Evolutionary conservation across 2,113 vertebrate genomes (phyloP), one percentile per base, ranked within the genome.

Genomic region (Cyprinodon tularosa): DNA sequence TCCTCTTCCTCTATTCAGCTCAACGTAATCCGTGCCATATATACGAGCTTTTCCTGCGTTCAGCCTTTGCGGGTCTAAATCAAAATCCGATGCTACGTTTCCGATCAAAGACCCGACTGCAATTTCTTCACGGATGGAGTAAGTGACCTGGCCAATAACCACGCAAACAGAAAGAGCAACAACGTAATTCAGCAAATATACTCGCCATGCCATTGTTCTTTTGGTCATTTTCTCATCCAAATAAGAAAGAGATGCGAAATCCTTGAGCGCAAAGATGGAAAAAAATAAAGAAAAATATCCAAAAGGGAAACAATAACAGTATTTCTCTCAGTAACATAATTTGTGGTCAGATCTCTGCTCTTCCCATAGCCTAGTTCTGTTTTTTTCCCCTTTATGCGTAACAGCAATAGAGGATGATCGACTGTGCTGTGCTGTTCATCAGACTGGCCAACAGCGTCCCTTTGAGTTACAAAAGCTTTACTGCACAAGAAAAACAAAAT

Each of bases 51-150:
- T 80, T 0, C 87, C 92, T 6, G 83, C 77, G 29, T 72, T 84
- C n/a, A 95, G 61, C 20, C 93, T 80, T 65, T 85, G 90, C 10
- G 91, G 37, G 71, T 94, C 76, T 12, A 95, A 76, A 29, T 90
- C 93, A 47, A 96, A 85, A 90, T 95, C 93, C 60, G 91, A 86
- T 12, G 87, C 86, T 53, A 95, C 86, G 71, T 91, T 88, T 22
- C 95, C 93, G 20, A 95, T 76, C 0, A 95, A 85, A 40, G 93
- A 94, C 3, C 93, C 94, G 84, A 82, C 93, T 1, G 89, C 47
- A 85, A 94, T 72, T 88, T 95, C 94, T 72, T 96, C 95, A 0
- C 93, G 92, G 68, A 95, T 75, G 0, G 93, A 93, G 62, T 95
- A 95, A 37, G 82, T 90, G 83, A 95, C 91, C 76, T 94, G 91